Percentiles rank a stretch among this genome's conserved stretches.
phyloP scores from a whole-genome alignment of 2,797 vertebrate genomes.

The Falco columbarius region DNA sequence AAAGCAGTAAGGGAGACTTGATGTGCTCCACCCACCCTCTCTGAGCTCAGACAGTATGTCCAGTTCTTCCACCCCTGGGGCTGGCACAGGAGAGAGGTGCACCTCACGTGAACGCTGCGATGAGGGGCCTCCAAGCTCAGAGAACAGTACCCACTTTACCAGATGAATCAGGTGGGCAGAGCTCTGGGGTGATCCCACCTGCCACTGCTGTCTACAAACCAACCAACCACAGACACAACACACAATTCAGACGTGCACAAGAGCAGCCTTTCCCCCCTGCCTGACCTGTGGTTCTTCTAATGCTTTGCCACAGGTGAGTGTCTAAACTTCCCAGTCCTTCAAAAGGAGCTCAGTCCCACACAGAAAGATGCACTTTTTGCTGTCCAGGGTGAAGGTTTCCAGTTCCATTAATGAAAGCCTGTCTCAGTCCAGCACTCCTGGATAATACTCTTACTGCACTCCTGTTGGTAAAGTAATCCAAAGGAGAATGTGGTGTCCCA shows the following conservation, averaged over 20 bases:
- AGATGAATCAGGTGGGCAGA: neutral
- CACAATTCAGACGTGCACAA: neutral
- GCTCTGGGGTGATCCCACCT: neutral
- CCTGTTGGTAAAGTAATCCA: neutral
- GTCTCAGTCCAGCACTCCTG: neutral
- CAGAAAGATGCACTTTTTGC: neutral
- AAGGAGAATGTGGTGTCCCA: neutral
- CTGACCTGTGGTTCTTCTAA: neutral
- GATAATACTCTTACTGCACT: neutral
- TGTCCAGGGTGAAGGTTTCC: neutral
- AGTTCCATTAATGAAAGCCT: neutral
- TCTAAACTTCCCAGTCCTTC: neutral
- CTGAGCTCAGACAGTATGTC: neutral
- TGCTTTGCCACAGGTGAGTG: neutral
- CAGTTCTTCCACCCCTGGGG: neutral
- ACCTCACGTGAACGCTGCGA: neutral
- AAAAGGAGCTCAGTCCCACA: neutral
- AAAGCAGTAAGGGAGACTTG: neutral
- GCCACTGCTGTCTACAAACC: neutral
- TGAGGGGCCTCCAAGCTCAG: neutral
- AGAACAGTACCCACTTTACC: neutral
- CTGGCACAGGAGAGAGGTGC: neutral
- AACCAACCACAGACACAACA: neutral
- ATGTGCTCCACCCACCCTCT: neutral
- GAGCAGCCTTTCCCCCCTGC: neutral